A percentile compares a stretch with the other conserved stretches of the same genome.
These are phyloP conservation scores for Sylvietta virens DNA, from an alignment of 2,113 vertebrate genomes.

Conservation along the genomic window DNA sequence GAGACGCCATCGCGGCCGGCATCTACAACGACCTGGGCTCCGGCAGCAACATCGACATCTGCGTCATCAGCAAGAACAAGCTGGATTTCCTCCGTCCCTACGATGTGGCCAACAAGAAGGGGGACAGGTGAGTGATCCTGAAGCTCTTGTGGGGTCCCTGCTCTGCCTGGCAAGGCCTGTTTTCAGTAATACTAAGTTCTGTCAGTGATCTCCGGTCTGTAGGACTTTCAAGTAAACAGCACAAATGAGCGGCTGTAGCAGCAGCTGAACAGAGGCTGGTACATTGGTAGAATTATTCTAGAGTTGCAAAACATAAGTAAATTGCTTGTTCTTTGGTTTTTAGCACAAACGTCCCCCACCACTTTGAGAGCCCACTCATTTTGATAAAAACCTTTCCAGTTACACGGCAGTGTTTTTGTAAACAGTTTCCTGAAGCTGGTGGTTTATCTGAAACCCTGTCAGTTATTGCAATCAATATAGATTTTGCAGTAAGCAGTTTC, in stretches of 20 bases:
- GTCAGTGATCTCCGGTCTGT: neutral
- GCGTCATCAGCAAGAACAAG: constrained; percentile 90
- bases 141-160: accelerated
- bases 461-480: accelerated
- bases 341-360: neutral
- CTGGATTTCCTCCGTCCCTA: constrained; percentile 91
- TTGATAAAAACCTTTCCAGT: neutral
- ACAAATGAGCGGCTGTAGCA: neutral
- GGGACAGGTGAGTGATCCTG: constrained; percentile 77
- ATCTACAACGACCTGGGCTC: constrained; percentile 97
- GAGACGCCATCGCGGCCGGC: constrained; percentile 91
- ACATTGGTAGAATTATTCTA: neutral
- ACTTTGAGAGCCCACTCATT: neutral
- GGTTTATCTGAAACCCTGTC: neutral
- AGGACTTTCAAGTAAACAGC: accelerated
- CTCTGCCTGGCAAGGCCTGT: neutral
- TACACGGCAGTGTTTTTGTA: neutral
- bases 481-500: neutral
- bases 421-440: neutral
- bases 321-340: neutral
- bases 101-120: constrained; percentile 90
- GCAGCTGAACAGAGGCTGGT: neutral
- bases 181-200: neutral
- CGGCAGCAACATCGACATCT: constrained; percentile 94
- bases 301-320: neutral